Conservation (phyloP, 2,888 invertebrate species). For the Siphlonurus alternatus region DNA sequence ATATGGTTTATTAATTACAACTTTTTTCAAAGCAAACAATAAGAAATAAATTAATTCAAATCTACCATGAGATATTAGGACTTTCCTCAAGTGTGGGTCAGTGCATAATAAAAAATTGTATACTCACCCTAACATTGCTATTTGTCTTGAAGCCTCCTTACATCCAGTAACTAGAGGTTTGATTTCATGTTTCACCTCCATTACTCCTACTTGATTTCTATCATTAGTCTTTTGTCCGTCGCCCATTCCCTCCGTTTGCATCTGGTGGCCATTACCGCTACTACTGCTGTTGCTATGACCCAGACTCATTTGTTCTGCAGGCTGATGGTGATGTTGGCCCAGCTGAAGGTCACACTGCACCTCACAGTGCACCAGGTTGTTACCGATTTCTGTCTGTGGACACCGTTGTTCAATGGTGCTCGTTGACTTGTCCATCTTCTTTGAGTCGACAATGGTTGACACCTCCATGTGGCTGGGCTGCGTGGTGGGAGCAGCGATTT, state of each 20-base stretch:
- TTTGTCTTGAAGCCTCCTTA: slow-evolving; percentile 7
- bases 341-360: slow-evolving; percentile 24
- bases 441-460: background rate
- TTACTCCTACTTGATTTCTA: background rate
- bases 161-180: slow-evolving; percentile 12
- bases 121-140: background rate
- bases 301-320: slow-evolving; percentile 2
- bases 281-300: background rate
- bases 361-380: slow-evolving; percentile 27
- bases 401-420: background rate
- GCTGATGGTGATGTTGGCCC: slow-evolving; percentile 4
- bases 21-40: no score
- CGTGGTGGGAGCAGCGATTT: background rate
- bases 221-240: background rate
- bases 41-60: no score
- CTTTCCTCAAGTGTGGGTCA: no score
- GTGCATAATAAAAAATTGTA: no score
- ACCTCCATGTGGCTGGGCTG: background rate
- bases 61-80: no score
- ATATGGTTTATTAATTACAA: no score
- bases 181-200: slow-evolving; percentile 13
- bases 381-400: background rate
- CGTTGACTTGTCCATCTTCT: background rate
- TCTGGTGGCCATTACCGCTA: background rate
- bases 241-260: background rate